A percentile compares a stretch with the other conserved stretches of the same genome.
These are phyloP conservation scores for Phenganax marumi DNA, from an alignment of 92 coral and sea anemone species.

Conservation along the genomic window DNA sequence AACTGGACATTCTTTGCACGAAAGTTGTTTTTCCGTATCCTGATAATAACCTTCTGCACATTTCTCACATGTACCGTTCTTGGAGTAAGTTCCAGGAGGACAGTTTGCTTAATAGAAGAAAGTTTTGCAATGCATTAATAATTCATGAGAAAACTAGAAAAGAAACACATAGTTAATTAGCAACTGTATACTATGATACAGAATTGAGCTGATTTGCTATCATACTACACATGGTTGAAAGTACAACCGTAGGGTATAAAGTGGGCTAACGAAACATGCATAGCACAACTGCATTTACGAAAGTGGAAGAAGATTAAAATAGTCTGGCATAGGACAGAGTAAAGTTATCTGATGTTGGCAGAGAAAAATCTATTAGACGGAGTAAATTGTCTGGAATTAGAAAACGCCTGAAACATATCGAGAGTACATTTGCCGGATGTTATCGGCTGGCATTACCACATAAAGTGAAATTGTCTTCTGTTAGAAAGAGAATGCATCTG, in stretches of 20 bases:
- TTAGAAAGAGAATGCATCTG: too few relatives aligned
- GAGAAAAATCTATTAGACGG: too few relatives aligned
- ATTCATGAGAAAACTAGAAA: not conserved
- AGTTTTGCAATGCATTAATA: not conserved
- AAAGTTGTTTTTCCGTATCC: constrained; percentile 51
- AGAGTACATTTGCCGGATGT: not conserved
- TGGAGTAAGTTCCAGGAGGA: constrained; percentile 68
- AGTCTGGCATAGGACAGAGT: too few relatives aligned
- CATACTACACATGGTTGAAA: too few relatives aligned
- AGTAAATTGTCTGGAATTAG: too few relatives aligned
- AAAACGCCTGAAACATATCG: too few relatives aligned
- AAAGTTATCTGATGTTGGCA: too few relatives aligned
- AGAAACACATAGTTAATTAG: not conserved
- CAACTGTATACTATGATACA: not conserved
- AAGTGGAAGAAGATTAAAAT: too few relatives aligned
- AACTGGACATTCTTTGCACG: constrained; percentile 58
- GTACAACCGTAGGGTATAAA: not conserved
- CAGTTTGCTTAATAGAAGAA: constrained; percentile 54
- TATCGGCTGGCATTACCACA: not conserved
- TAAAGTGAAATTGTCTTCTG: too few relatives aligned
- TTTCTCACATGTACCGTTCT: constrained; percentile 54
- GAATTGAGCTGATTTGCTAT: too few relatives aligned
- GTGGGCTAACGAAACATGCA: too few relatives aligned
- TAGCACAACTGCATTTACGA: too few relatives aligned
- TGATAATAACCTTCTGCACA: constrained; percentile 65